These are phyloP conservation scores for Drosophila tani DNA, from an alignment of 1,140 invertebrate genomes.

Conservation along the genomic window DNA sequence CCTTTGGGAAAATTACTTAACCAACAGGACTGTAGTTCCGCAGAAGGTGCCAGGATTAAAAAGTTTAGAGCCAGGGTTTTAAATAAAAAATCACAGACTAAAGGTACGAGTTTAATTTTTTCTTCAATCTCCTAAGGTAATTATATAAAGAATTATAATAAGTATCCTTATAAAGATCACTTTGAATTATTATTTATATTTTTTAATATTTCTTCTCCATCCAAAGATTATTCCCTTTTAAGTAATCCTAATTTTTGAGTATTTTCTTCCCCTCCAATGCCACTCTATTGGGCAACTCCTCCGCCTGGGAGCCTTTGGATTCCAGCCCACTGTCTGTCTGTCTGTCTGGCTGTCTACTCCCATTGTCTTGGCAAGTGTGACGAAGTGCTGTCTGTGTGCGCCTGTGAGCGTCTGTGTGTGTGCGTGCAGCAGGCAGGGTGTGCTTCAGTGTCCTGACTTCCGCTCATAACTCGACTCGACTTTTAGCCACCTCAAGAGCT, in stretches of 20 bases:
- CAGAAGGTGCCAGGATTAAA: background rate
- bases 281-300: background rate
- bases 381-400: conserved; percentile 43
- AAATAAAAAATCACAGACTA: background rate
- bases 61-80: too few relatives aligned
- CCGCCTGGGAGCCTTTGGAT: background rate
- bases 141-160: too few relatives aligned
- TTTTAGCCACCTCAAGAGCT: conserved; percentile 76
- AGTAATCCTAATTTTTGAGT: conserved; percentile 7
- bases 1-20: background rate
- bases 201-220: background rate
- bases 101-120: too few relatives aligned
- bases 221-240: background rate
- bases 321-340: conserved; percentile 49
- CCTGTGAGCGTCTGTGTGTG: conserved; percentile 4
- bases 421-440: conserved; percentile 19
- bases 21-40: too few relatives aligned
- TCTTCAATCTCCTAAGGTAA: too few relatives aligned
- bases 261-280: conserved; percentile 1
- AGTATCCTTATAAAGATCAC: too few relatives aligned
- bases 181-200: too few relatives aligned
- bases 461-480: conserved; percentile 70
- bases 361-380: conserved; percentile 74
- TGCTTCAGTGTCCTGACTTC: conserved; percentile 58
- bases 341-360: conserved; percentile 72